Conservation (phyloP, 2,888 invertebrate genomes). For the Vesta saturnalis region DNA sequence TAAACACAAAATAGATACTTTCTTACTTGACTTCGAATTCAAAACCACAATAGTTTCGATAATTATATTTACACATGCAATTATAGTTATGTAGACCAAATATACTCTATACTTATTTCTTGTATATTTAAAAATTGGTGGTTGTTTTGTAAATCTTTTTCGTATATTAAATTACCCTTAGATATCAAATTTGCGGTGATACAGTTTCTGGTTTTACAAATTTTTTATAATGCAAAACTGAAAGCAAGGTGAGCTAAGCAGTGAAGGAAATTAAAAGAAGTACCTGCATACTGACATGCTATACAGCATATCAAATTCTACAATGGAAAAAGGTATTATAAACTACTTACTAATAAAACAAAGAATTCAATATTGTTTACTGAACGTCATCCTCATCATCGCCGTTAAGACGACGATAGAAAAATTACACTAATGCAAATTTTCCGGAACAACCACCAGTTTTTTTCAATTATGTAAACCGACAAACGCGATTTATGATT, state of each 20-base stretch:
- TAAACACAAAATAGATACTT: conserved; percentile 62
- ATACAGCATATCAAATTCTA: conserved; percentile 49
- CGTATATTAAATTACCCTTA: conserved; percentile 55
- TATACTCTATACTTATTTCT: conserved; percentile 56
- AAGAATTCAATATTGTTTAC: conserved; percentile 7
- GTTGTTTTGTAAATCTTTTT: conserved; percentile 46
- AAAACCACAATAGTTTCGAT: conserved; percentile 58
- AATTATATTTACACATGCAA: conserved; percentile 12
- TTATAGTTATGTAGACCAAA: neutral
- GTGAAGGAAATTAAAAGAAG: conserved; percentile 15
- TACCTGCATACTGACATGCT: conserved; percentile 42
- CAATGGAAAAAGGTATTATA: conserved; percentile 20
- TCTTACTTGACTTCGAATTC: conserved; percentile 57
- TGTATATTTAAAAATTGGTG: conserved; percentile 43
- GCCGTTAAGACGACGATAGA: too few relatives aligned
- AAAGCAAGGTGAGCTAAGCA: conserved; percentile 32
- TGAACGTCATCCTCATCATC: conserved; percentile 4
- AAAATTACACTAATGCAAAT: conserved; percentile 9
- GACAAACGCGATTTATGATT: conserved; percentile 44
- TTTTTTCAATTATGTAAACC: conserved; percentile 4
- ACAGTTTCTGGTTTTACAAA: conserved; percentile 38
- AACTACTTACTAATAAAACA: too few relatives aligned
- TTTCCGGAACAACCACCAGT: conserved; percentile 9
- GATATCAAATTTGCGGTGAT: conserved; percentile 59
- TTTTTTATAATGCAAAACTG: conserved; percentile 25